Conservation (phyloP, 1,140 invertebrate species). For the Helicoverpa zea region DNA sequence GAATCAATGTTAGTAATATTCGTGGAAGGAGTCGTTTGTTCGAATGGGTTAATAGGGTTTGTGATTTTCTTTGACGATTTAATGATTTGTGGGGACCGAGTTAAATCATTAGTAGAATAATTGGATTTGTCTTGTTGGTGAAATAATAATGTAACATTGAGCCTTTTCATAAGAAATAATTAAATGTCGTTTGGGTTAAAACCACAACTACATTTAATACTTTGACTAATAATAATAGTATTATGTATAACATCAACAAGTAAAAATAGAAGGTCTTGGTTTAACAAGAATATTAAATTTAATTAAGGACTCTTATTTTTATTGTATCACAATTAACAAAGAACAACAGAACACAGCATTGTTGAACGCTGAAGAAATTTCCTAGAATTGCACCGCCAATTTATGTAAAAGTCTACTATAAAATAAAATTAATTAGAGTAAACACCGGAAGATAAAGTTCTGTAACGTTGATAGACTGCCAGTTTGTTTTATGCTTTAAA, state of each 20-base stretch:
- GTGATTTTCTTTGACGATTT: not conserved
- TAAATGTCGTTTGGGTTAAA: too few species aligned
- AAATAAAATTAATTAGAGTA: not conserved
- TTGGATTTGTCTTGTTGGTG: not conserved
- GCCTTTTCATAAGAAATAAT: too few species aligned
- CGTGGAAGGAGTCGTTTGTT: slow-evolving; percentile 22
- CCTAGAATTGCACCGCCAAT: not conserved
- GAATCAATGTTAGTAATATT: slow-evolving; percentile 40
- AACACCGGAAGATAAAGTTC: slow-evolving; percentile 19
- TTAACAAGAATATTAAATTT: too few species aligned
- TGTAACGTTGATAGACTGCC: slow-evolving; percentile 20
- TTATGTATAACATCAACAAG: too few species aligned
- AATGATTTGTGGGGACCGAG: not conserved
- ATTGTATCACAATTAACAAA: too few species aligned
- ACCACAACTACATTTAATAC: too few species aligned
- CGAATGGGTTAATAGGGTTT: slow-evolving; percentile 9
- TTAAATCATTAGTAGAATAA: not conserved
- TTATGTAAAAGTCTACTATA: not conserved
- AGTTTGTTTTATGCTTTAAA: slow-evolving; percentile 41
- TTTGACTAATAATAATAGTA: too few species aligned
- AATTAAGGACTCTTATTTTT: too few species aligned
- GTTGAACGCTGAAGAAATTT: too few species aligned
- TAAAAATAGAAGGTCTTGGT: too few species aligned
- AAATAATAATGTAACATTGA: too few species aligned
- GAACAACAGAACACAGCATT: too few species aligned